Conservation (phyloP, 2,797 vertebrate genomes). For the Gymnodraco acuticeps region DNA sequence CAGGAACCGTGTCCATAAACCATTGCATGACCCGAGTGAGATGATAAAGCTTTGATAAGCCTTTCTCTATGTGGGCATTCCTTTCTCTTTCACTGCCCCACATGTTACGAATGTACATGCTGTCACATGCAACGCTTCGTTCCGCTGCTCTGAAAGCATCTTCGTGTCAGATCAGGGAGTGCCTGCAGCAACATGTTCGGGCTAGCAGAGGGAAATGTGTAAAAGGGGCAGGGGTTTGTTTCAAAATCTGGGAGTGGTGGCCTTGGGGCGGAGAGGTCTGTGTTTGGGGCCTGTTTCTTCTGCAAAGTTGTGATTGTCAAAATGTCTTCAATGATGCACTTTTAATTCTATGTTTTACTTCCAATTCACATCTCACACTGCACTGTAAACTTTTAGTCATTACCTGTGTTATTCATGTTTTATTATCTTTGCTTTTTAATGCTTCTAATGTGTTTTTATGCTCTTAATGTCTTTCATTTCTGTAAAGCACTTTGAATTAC, state of each 20-base stretch:
- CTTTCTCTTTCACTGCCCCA: background rate
- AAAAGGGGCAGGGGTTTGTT: constrained; percentile 44
- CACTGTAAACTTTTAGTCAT: background rate
- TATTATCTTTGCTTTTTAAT: background rate
- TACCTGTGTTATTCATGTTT: no score
- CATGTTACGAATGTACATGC: constrained; percentile 2
- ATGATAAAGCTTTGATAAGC: constrained; percentile 53
- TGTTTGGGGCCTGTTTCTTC: constrained; percentile 33
- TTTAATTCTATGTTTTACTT: no score
- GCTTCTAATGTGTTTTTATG: background rate
- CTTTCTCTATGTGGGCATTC: constrained; percentile 28
- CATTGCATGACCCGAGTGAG: constrained; percentile 51
- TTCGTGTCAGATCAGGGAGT: constrained; percentile 11
- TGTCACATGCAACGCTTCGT: constrained; percentile 8
- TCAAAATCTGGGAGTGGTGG: constrained; percentile 70
- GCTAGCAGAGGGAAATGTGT: constrained; percentile 23
- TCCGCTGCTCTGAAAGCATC: constrained; percentile 27
- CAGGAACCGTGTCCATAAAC: constrained; percentile 31
- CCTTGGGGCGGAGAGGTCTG: constrained; percentile 54
- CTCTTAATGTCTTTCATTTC: no score
- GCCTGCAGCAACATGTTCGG: constrained; percentile 71
- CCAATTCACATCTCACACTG: background rate
- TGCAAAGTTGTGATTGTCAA: constrained; percentile 37
- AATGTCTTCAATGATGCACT: constrained; percentile 12
- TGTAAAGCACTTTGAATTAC: no score